Evolutionary conservation across 2,113 vertebrate species (phyloP), one percentile per base, ranked within the genome.

Genomic region (Fregetta grallaria): DNA sequence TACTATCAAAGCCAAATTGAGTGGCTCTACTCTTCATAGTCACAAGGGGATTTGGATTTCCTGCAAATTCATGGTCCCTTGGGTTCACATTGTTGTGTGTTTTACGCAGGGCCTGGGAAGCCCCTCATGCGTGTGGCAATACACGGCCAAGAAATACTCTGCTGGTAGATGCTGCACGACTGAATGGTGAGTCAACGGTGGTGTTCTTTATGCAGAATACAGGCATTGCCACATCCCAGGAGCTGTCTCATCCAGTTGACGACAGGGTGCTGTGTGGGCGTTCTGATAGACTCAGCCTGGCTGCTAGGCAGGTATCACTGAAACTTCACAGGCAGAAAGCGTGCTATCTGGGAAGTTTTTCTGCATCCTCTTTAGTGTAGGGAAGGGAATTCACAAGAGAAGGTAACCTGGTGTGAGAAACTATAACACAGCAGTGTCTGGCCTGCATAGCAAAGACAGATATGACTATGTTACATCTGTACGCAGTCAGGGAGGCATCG

Each of bases 171-270:
- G 62, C 44, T 75, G 42, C 29, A 7, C 6, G 3, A 72, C 22
- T 47, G 49, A 93, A 50, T 11, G 16, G 26, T 70, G 76, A 86
- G 50, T 89, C 85, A 68, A 5, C 34, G 3, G 0, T 23, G 22
- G 44, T 2, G 2, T 38, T 45, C 52, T 44, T 56, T 45, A 36
- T 0, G 0, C 8, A 47, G 59, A 38, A 58, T 3, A 32, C 27
- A 55, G 26, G 40, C 66, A 34, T n/a, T 49, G 50, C 38, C 34
- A 52, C 38, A 59, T 59, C 38, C 30, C 62, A 25, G 23, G 34
- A 72, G 36, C 21, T 65, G 17, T 42, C 32, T 86, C 29, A 52
- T 32, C 29, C 25, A 5, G 30, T 3, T 72, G 45, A 71, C 0
- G 3, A n/a, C 49, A 42, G 44, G 40, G 40, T 52, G 38, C 53